Conservation (phyloP, 2,113 vertebrate genomes). For the Copsychus sechellarum region DNA sequence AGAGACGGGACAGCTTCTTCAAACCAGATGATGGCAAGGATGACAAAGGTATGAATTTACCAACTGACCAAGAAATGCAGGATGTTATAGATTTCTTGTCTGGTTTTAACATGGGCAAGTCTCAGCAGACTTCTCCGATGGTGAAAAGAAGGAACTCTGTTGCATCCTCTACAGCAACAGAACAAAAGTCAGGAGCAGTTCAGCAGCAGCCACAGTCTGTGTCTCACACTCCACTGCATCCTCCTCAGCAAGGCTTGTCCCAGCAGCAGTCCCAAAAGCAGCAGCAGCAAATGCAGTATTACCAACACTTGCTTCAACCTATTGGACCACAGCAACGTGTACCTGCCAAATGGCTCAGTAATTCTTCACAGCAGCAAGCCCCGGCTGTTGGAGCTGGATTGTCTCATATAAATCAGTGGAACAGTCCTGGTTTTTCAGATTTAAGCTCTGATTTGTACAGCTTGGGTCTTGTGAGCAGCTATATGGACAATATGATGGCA, state of each 20-base stretch:
- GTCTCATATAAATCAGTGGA: constrained; percentile 91
- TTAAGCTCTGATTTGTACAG: constrained; percentile 96
- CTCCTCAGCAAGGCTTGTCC: constrained; percentile 76
- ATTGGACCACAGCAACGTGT: constrained; percentile 80
- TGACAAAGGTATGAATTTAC: constrained; percentile 96
- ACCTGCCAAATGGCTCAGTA: constrained; percentile 86
- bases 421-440: constrained; percentile 84
- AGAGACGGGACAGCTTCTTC: constrained; percentile 71
- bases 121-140: constrained; percentile 92
- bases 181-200: constrained; percentile 84
- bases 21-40: constrained; percentile 76
- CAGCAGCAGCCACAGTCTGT: constrained; percentile 80
- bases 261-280: constrained; percentile 79
- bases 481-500: constrained; percentile 96
- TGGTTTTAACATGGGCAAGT: constrained; percentile 98
- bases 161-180: constrained; percentile 83
- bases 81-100: constrained; percentile 99
- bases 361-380: constrained; percentile 81
- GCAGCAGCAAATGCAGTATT: constrained; percentile 88
- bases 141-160: constrained; percentile 92
- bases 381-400: constrained; percentile 82
- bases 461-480: constrained; percentile 94
- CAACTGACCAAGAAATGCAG: constrained; percentile 99
- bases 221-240: constrained; percentile 79
- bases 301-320: constrained; percentile 91